A percentile compares a stretch with the other conserved stretches of the same genome.
Conservation (phyloP, 2,797 vertebrate species). For the Coendou prehensilis region DNA sequence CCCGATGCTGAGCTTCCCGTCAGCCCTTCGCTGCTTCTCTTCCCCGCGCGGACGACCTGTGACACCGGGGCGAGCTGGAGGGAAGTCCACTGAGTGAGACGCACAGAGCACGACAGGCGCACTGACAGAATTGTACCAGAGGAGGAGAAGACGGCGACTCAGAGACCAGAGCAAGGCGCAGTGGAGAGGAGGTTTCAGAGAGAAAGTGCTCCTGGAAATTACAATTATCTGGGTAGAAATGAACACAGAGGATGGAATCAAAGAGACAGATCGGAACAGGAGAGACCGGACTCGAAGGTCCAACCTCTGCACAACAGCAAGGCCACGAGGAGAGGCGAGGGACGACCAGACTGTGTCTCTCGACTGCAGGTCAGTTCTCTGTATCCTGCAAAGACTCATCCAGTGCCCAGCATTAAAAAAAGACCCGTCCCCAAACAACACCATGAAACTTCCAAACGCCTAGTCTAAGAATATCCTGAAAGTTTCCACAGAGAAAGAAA, state of each 20-base stretch:
- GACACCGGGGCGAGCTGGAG: not conserved
- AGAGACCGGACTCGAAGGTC: no score
- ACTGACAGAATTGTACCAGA: not conserved
- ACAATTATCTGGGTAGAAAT: not conserved
- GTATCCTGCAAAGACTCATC: not conserved
- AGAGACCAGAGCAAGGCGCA: not conserved
- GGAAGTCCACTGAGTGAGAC: not conserved
- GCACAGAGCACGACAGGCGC: not conserved
- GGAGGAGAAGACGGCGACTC: not conserved
- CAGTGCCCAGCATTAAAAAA: not conserved
- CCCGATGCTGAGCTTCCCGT: not conserved
- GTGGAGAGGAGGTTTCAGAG: not conserved
- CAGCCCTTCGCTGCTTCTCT: not conserved
- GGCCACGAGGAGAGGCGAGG: not conserved
- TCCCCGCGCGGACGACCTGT: not conserved
- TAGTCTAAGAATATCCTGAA: not conserved
- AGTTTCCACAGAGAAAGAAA: not conserved
- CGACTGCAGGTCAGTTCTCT: not conserved
- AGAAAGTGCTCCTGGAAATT: not conserved
- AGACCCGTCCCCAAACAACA: not conserved
- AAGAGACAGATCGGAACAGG: not conserved
- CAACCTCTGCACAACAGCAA: no score
- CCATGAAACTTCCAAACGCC: not conserved
- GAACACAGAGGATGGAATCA: not conserved
- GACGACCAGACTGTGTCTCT: not conserved